Conservation (phyloP, 2,888 invertebrate species). For the Drosophila demipolita region DNA sequence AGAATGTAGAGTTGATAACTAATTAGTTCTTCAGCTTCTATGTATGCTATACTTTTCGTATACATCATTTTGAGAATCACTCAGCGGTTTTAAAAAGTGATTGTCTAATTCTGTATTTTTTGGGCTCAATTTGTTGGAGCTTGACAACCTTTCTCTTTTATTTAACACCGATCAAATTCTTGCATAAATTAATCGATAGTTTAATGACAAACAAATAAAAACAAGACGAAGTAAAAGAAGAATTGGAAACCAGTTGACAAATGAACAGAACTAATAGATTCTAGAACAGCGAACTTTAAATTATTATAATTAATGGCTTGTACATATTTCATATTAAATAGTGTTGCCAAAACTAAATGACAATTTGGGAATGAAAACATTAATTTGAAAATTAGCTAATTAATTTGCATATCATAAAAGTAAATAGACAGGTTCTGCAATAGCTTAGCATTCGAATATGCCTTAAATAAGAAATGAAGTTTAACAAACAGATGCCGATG, state of each 20-base stretch:
- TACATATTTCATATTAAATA: constrained; percentile 46
- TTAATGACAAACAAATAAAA: constrained; percentile 18
- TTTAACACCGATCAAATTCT: constrained; percentile 39
- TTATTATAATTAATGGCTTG: constrained; percentile 39
- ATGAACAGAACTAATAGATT: constrained; percentile 25
- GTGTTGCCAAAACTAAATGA: constrained; percentile 45
- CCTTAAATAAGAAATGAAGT: constrained; percentile 36
- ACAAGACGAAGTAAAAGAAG: not conserved
- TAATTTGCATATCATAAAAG: constrained; percentile 54
- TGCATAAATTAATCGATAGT: constrained; percentile 47
- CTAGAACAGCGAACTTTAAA: constrained; percentile 23
- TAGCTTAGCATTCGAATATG: constrained; percentile 58
- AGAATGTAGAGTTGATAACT: not conserved
- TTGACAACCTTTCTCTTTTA: constrained; percentile 45
- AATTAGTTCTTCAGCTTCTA: not conserved
- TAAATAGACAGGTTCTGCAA: constrained; percentile 53
- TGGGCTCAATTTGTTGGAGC: not conserved
- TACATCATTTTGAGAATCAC: not conserved
- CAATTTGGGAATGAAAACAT: constrained; percentile 59
- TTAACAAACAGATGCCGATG: constrained; percentile 46
- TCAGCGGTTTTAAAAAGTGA: not conserved
- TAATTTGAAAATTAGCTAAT: constrained; percentile 55
- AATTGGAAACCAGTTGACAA: constrained; percentile 38
- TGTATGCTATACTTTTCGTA: not conserved
- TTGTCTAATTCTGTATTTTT: not conserved